Percentiles rank a stretch among this genome's conserved stretches.
Conservation (phyloP, 2,888 invertebrate genomes). For the Hylaea fasciaria region DNA sequence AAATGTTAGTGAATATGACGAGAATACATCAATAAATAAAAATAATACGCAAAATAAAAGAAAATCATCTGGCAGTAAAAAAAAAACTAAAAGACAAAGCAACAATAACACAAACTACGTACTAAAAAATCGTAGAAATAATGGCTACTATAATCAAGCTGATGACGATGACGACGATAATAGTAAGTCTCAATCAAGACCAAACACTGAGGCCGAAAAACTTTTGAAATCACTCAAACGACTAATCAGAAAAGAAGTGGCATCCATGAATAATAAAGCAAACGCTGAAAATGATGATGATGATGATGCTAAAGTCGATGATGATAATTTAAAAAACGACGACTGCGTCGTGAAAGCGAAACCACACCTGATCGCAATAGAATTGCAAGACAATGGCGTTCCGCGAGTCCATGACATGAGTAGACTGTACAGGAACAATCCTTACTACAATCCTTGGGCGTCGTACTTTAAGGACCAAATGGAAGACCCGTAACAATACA, state of each 20-base stretch:
- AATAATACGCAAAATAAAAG: no score
- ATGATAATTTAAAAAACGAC: not conserved
- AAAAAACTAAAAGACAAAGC: no score
- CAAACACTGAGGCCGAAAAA: not conserved
- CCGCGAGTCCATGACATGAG: no score
- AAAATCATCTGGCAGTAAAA: no score
- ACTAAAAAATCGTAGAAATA: not conserved
- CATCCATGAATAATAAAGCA: not conserved
- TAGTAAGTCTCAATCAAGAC: not conserved
- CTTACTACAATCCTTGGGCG: no score
- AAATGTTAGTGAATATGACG: not conserved
- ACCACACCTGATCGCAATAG: not conserved
- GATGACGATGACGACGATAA: not conserved
- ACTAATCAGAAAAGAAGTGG: slow-evolving; percentile 1
- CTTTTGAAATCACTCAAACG: not conserved
- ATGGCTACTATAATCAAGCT: not conserved
- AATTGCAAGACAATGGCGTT: not conserved
- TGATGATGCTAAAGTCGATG: not conserved
- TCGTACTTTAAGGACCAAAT: no score
- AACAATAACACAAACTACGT: not conserved
- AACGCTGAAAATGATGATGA: not conserved
- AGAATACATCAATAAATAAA: not conserved
- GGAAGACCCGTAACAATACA: no score
- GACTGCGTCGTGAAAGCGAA: not conserved
- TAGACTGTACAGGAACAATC: no score